Conservation (phyloP, 2,888 invertebrate genomes). For the Synergus gifuensis region DNA sequence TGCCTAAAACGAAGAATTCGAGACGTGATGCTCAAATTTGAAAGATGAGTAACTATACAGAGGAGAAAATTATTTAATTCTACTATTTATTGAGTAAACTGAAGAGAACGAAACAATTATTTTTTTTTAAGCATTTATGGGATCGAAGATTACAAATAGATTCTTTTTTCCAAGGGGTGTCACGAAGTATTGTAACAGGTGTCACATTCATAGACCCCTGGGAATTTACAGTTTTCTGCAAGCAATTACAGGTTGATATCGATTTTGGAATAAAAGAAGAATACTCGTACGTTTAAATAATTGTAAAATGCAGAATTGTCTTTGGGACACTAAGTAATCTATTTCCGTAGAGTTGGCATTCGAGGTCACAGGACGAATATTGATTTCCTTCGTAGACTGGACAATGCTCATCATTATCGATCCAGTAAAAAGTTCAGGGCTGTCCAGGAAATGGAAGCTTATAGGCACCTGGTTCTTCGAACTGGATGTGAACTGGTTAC, state of each 20-base stretch:
- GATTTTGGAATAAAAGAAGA: not conserved
- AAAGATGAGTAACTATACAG: too few relatives aligned
- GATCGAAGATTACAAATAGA: too few relatives aligned
- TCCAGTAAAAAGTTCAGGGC: slow-evolving; percentile 74
- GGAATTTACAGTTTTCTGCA: not conserved
- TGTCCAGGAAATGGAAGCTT: slow-evolving; percentile 58
- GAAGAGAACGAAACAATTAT: too few relatives aligned
- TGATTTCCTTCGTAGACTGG: slow-evolving; percentile 68
- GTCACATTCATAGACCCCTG: not conserved
- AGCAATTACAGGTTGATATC: not conserved
- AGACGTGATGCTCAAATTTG: too few relatives aligned
- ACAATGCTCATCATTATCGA: slow-evolving; percentile 70
- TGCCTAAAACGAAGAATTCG: too few relatives aligned
- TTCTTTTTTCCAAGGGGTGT: not conserved
- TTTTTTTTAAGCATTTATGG: too few relatives aligned
- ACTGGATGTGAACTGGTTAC: not conserved
- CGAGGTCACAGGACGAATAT: slow-evolving; percentile 71
- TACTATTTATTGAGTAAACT: too few relatives aligned
- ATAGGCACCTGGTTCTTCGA: slow-evolving; percentile 15
- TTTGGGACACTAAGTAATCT: slow-evolving; percentile 41
- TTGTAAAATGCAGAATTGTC: slow-evolving; percentile 24
- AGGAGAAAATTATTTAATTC: too few relatives aligned
- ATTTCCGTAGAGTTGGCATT: slow-evolving; percentile 53
- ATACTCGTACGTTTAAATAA: not conserved
- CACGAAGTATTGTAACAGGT: slow-evolving; percentile 9